phyloP scores from a whole-genome alignment of 2,113 vertebrate genomes.

The Natator depressus region DNA sequence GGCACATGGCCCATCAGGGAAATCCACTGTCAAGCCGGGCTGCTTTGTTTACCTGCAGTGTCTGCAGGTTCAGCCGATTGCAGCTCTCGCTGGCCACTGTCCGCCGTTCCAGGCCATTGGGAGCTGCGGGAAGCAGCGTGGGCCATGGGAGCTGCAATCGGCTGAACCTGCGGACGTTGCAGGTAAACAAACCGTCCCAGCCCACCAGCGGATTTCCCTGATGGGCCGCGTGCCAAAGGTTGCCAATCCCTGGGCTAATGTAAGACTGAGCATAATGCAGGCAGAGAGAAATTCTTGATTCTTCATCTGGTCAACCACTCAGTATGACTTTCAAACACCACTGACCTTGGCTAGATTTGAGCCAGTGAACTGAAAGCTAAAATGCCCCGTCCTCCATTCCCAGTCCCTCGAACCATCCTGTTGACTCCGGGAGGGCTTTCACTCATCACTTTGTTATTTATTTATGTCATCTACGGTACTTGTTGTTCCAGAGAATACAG shows the following conservation, averaged over 20 bases:
- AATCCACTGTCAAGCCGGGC: too few relatives aligned
- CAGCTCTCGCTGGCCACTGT: too few relatives aligned
- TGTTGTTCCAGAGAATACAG: background rate
- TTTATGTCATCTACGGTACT: background rate
- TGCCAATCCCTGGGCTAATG: background rate
- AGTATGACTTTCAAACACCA: background rate
- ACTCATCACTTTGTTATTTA: conserved; percentile 34
- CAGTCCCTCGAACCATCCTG: background rate
- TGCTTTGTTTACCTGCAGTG: too few relatives aligned
- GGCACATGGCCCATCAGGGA: too few relatives aligned
- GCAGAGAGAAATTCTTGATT: fast-evolving
- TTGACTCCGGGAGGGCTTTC: conserved; percentile 32
- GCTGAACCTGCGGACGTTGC: too few relatives aligned
- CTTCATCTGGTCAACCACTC: background rate
- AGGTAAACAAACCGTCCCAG: too few relatives aligned
- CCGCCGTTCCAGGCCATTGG: too few relatives aligned
- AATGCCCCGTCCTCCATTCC: background rate
- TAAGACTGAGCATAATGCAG: background rate
- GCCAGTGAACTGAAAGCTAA: background rate
- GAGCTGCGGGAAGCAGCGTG: too few relatives aligned
- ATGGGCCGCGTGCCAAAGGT: too few relatives aligned
- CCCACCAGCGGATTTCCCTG: too few relatives aligned
- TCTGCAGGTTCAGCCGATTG: too few relatives aligned
- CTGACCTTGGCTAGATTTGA: background rate
- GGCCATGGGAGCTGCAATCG: too few relatives aligned